Conservation (phyloP, 2,888 invertebrate genomes). For the Pachliopta kotzebuea region DNA sequence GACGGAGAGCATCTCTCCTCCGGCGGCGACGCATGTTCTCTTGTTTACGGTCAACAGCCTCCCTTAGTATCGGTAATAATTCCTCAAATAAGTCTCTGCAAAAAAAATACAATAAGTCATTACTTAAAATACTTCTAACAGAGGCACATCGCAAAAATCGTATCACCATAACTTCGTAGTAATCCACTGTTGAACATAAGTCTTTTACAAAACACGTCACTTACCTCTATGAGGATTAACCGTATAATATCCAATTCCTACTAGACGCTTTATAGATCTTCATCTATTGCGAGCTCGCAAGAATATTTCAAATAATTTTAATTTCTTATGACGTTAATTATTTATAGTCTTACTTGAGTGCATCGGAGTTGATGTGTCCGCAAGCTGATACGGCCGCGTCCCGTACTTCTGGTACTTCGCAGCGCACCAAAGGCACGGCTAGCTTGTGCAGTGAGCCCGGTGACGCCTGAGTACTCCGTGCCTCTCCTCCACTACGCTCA, state of each 20-base stretch:
- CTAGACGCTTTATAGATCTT: too few relatives aligned
- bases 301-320: neutral
- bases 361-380: constrained; percentile 96
- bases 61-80: constrained; percentile 92
- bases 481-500: constrained; percentile 89
- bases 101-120: neutral
- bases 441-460: constrained; percentile 95
- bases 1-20: constrained; percentile 93
- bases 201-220: too few relatives aligned
- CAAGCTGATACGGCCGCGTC: constrained; percentile 96
- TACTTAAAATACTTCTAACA: neutral
- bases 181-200: too few relatives aligned
- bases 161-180: too few relatives aligned
- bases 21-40: constrained; percentile 96
- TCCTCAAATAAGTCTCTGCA: constrained; percentile 97
- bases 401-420: constrained; percentile 95
- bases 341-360: constrained; percentile 88
- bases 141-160: too few relatives aligned
- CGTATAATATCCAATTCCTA: too few relatives aligned
- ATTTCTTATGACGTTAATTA: neutral
- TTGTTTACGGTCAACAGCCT: constrained; percentile 98
- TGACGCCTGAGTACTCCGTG: constrained; percentile 85
- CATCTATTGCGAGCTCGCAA: too few relatives aligned
- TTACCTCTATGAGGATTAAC: too few relatives aligned
- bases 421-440: constrained; percentile 94